Base-by-base conservation (phyloP, 2,888 invertebrate species). In the Ornithoptera priamus region DNA sequence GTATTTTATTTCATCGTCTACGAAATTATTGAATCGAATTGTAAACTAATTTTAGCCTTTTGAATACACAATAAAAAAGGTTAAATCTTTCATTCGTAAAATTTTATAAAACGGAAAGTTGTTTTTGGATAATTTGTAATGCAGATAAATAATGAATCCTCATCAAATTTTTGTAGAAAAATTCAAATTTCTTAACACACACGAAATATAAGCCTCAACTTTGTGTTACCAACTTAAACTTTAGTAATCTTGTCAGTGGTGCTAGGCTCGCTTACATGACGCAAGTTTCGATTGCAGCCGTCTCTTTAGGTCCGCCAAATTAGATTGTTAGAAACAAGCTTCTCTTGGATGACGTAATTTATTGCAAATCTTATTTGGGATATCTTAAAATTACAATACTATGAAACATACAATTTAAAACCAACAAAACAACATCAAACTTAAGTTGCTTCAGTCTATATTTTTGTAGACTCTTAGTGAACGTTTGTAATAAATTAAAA, bases 211-310 rank as follows among this genome's bases (percentile, higher is more conserved):
- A 68, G 65, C 67, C 62, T 39, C 46, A 50, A 66, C 57, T 72
- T 67, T 72, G 57, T 68, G 60, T 62, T 76, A 73, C 72, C 70
- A 74, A 74, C 77, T 76, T 78, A 84, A 88, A 85, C 83, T 88
- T 88, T 80, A 74, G 78, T 84, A 86, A 87, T 86, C 83, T 82
- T 81, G 82, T 85, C 83, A 83, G 82, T 77, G 76, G 75, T 78
- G 79, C 79, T 80, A 78, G 81, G 79, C 79, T 76, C 78, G 80
- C 79, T 79, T 78, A 79, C 79, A 53, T 53, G 78, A 80, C 78
- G 74, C 83, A 85, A 88, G 85, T 85, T 87, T 84, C 83, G 81
- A 86, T 86, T 80, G 81, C 78, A 75, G 80, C 81, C 80, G 82
- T 83, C 81, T 83, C 81, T 77, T 78, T 77, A 81, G 81, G 81